phyloP scores from a whole-genome alignment of 2,888 invertebrate genomes.

The Lepeophtheirus nordmannii region DNA sequence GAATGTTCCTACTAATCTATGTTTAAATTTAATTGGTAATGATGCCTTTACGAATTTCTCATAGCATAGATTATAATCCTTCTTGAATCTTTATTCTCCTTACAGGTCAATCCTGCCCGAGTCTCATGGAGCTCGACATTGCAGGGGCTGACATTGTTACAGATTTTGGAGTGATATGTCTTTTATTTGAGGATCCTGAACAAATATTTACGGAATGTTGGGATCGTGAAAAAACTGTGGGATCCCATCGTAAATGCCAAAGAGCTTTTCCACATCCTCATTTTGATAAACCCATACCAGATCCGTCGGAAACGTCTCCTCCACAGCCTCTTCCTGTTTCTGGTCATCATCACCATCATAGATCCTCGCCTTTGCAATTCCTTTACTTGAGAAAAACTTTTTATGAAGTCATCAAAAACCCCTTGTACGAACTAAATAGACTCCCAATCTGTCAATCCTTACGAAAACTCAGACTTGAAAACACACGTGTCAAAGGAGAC shows the following conservation, averaged over 20 bases:
- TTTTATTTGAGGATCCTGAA: constrained; percentile 22
- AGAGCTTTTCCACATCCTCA: constrained; percentile 17
- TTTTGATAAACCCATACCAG: constrained; percentile 2
- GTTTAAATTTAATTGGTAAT: constrained; percentile 18
- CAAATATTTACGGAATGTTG: constrained; percentile 24
- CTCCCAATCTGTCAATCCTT: background rate
- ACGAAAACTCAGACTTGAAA: constrained; percentile 23
- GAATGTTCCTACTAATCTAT: constrained; percentile 24
- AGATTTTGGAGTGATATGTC: constrained; percentile 24
- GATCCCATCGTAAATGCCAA: background rate
- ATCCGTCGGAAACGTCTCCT: background rate
- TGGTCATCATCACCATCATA: background rate
- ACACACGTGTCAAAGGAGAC: constrained; percentile 24
- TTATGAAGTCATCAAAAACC: constrained; percentile 6
- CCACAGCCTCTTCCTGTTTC: background rate
- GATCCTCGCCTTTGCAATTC: constrained; percentile 7
- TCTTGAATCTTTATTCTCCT: constrained; percentile 9
- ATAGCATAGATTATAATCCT: background rate
- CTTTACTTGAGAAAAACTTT: constrained; percentile 19
- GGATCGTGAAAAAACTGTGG: constrained; percentile 22
- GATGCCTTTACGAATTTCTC: background rate
- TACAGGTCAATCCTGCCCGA: constrained; percentile 4
- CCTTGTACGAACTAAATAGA: background rate
- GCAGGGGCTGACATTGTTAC: constrained; percentile 23
- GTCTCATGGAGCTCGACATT: constrained; percentile 17